A percentile compares a stretch with the other conserved stretches of the same genome.
Evolutionary conservation across 2,797 vertebrate genomes (phyloP).

Genomic region (Lutjanus argentimaculatus): DNA sequence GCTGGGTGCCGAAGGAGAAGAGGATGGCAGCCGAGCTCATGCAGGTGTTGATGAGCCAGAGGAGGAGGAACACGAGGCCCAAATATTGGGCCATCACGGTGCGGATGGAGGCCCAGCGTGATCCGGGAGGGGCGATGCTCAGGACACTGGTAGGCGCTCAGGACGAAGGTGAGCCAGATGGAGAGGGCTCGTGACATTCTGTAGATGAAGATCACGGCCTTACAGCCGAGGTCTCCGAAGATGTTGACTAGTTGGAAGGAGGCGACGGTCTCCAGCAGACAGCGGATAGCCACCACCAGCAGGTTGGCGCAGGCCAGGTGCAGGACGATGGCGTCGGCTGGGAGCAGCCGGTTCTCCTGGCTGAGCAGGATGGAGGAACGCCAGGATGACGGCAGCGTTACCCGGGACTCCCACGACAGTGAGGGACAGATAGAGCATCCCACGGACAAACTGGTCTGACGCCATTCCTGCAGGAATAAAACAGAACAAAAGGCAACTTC

Average conservation of each 20-base stretch:
- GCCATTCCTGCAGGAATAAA: slow-evolving; percentile 67
- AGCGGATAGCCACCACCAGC: slow-evolving; percentile 82
- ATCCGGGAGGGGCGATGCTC: slow-evolving; percentile 82
- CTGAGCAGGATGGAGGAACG: slow-evolving; percentile 74
- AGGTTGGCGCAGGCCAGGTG: slow-evolving; percentile 84
- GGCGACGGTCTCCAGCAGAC: slow-evolving; percentile 82
- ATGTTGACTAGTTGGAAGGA: slow-evolving; percentile 73
- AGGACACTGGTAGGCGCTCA: slow-evolving; percentile 85
- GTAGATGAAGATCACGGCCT: slow-evolving; percentile 83
- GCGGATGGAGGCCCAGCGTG: slow-evolving; percentile 72
- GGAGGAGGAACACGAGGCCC: slow-evolving; percentile 69
- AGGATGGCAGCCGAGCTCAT: slow-evolving; percentile 69
- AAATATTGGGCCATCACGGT: slow-evolving; percentile 63
- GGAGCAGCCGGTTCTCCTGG: slow-evolving; percentile 75
- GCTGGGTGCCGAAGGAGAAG: slow-evolving; percentile 70
- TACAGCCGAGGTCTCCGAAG: slow-evolving; percentile 80
- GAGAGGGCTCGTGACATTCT: slow-evolving; percentile 83
- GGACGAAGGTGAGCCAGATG: slow-evolving; percentile 87
- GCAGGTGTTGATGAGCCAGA: slow-evolving; percentile 83
- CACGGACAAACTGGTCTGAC: slow-evolving; percentile 69
- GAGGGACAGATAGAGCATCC: slow-evolving; percentile 82
- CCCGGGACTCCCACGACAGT: slow-evolving; percentile 80
- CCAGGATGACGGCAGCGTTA: slow-evolving; percentile 77
- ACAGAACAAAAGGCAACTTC: not conserved
- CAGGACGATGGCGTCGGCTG: slow-evolving; percentile 83